phyloP scores from a whole-genome alignment of 2,113 vertebrate genomes.

The Eonycteris spelaea region DNA sequence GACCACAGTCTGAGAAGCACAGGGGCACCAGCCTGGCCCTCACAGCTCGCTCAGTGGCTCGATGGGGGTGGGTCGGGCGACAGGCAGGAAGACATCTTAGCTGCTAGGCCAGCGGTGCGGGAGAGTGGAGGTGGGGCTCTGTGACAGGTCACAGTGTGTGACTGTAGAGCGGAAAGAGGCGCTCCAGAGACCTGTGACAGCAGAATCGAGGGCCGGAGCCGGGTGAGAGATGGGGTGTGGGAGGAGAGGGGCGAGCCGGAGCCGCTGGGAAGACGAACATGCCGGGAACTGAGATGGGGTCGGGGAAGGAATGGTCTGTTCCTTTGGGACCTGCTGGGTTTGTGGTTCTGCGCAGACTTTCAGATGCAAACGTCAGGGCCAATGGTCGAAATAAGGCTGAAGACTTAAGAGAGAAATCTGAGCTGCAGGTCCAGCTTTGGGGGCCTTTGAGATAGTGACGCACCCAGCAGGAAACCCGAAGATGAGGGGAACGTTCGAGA shows the following conservation, averaged over 20 bases:
- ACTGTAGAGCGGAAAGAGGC: not conserved
- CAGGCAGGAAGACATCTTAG: not conserved
- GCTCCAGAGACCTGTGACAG: too few relatives aligned
- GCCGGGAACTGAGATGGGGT: not conserved
- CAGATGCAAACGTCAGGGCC: not conserved
- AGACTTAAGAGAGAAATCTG: not conserved
- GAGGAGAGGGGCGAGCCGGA: too few relatives aligned
- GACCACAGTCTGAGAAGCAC: not conserved
- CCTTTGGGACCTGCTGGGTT: not conserved
- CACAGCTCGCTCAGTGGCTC: too few relatives aligned
- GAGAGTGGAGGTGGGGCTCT: too few relatives aligned
- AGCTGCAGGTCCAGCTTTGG: not conserved
- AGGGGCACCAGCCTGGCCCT: not conserved
- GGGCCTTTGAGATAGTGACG: not conserved
- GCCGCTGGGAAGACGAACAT: not conserved
- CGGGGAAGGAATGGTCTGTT: rapidly evolving
- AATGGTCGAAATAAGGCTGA: not conserved
- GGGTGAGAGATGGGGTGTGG: rapidly evolving
- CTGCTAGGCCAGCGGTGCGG: too few relatives aligned
- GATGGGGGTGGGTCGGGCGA: not conserved
- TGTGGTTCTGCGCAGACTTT: not conserved
- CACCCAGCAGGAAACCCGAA: not conserved
- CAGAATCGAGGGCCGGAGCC: too few relatives aligned
- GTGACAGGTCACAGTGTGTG: not conserved
- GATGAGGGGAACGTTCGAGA: not conserved